These are phyloP conservation scores for Aproaerema taeniolella DNA, from an alignment of 2,888 invertebrate species.

Conservation along the genomic window DNA sequence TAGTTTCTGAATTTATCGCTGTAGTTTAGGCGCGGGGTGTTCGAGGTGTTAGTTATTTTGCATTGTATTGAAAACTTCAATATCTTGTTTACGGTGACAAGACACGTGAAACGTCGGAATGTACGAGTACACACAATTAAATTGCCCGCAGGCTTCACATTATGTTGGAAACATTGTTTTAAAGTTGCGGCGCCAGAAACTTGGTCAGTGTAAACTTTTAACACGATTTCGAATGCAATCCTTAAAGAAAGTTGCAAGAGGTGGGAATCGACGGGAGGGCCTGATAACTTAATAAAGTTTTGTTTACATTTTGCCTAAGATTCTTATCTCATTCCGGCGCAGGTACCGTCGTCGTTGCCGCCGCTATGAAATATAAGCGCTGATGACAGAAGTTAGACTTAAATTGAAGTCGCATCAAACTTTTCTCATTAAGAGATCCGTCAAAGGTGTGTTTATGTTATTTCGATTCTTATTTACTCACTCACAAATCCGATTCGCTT, in stretches of 20 bases:
- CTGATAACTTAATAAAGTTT: slow-evolving; percentile 56
- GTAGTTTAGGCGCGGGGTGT: slow-evolving; percentile 19
- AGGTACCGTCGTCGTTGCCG: slow-evolving; percentile 22
- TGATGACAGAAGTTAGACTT: slow-evolving; percentile 72
- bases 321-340: slow-evolving; percentile 48
- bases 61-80: slow-evolving; percentile 11
- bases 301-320: slow-evolving; percentile 54
- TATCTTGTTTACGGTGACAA: slow-evolving; percentile 16
- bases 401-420: slow-evolving; percentile 71
- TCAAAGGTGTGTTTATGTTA: slow-evolving; percentile 73
- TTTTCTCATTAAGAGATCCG: slow-evolving; percentile 75
- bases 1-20: slow-evolving; percentile 24
- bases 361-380: slow-evolving; percentile 56
- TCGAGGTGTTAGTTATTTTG: slow-evolving; percentile 15
- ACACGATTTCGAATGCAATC: slow-evolving; percentile 58
- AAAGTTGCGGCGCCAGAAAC: slow-evolving; percentile 34
- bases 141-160: no score
- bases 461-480: slow-evolving; percentile 59
- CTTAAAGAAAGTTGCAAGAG: slow-evolving; percentile 42
- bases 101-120: slow-evolving; percentile 5
- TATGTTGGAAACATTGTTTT: background rate
- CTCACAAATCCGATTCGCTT: slow-evolving; percentile 48
- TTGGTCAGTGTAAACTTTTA: slow-evolving; percentile 57
- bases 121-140: no score
- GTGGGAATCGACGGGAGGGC: slow-evolving; percentile 47